phyloP scores from a whole-genome alignment of 1,140 invertebrate genomes.

The Temnothorax longispinosus region DNA sequence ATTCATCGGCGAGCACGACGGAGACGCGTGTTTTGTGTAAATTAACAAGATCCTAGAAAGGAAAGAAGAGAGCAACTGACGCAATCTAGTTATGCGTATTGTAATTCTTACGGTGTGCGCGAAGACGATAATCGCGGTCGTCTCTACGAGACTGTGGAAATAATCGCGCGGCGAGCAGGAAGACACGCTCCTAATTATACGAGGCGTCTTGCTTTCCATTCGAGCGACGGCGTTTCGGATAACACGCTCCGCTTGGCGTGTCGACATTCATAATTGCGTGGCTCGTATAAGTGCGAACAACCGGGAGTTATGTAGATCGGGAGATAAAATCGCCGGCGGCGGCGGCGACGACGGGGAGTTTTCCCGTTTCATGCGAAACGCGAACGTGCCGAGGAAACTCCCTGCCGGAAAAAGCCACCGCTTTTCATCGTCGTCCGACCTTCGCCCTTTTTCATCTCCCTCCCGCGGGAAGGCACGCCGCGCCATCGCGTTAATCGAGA shows the following conservation, averaged over 20 bases:
- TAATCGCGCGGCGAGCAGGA: neutral
- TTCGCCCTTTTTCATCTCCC: neutral
- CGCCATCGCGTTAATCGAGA: conserved; percentile 67
- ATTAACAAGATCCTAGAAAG: neutral
- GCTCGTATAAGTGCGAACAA: neutral
- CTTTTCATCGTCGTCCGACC: neutral
- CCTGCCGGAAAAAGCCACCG: neutral
- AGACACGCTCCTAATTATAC: conserved; percentile 23
- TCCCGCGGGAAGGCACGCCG: neutral
- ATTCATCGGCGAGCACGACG: neutral
- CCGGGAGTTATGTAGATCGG: neutral
- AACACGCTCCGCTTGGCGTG: conserved; percentile 44
- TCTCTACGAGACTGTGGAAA: conserved; percentile 1
- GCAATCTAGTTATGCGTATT: neutral
- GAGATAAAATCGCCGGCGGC: neutral
- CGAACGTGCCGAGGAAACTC: neutral
- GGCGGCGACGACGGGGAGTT: neutral
- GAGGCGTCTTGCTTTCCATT: conserved; percentile 4
- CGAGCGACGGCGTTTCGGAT: conserved; percentile 11
- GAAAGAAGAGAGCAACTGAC: neutral
- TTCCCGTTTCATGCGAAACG: neutral
- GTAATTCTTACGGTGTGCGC: neutral
- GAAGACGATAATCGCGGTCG: neutral
- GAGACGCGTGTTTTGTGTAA: neutral
- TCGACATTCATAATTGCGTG: conserved; percentile 38